Conservation (phyloP, 2,888 invertebrate species). For the Erebia aethiops region DNA sequence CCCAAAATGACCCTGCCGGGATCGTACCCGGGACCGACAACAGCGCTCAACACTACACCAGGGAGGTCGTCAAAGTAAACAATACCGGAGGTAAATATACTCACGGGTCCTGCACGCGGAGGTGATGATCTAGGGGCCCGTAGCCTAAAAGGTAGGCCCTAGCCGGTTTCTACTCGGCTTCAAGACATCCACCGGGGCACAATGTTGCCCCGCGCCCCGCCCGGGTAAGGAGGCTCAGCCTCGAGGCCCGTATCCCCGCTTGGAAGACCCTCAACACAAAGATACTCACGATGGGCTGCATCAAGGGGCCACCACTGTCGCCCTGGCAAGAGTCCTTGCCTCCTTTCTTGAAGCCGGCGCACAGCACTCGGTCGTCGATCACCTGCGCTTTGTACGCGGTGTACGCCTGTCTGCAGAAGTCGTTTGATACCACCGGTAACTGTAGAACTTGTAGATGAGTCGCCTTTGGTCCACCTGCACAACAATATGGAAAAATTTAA, state of each 20-base stretch:
- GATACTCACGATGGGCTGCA: constrained; percentile 79
- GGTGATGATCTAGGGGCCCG: constrained; percentile 93
- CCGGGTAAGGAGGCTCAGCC: too few species aligned
- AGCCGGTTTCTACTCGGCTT: too few species aligned
- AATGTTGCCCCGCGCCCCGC: too few species aligned
- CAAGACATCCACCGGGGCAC: too few species aligned
- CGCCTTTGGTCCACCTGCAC: constrained; percentile 87
- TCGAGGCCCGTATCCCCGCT: too few species aligned
- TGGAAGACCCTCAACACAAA: too few species aligned
- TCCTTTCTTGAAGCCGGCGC: constrained; percentile 86
- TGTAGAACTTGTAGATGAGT: constrained; percentile 86
- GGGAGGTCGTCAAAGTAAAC: too few species aligned
- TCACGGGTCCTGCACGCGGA: constrained; percentile 82
- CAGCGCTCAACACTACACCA: too few species aligned
- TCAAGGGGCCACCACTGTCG: constrained; percentile 92
- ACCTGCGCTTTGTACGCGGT: constrained; percentile 73
- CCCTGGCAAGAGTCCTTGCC: constrained; percentile 90
- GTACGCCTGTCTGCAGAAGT: constrained; percentile 84
- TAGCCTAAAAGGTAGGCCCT: too few species aligned
- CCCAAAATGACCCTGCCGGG: too few species aligned
- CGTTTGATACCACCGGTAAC: constrained; percentile 86
- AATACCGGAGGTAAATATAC: constrained; percentile 31
- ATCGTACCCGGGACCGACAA: too few species aligned
- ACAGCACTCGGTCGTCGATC: constrained; percentile 85
- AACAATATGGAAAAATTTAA: too few species aligned